Percentiles rank a stretch among this genome's conserved stretches.
phyloP scores from a whole-genome alignment of 2,113 vertebrate species.

The Dipodomys spectabilis region DNA sequence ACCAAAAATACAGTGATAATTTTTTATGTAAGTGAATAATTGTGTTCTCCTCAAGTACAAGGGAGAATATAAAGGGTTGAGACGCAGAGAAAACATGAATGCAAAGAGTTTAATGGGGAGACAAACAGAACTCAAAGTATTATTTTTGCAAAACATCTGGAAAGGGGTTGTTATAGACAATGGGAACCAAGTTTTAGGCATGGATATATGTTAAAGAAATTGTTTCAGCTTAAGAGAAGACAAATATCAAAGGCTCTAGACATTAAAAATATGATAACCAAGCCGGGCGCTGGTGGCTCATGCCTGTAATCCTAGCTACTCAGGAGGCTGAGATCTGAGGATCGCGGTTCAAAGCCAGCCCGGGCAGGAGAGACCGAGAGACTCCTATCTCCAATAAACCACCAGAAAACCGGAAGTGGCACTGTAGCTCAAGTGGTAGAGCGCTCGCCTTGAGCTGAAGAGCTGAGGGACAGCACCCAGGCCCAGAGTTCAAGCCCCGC shows the following conservation, averaged over 20 bases:
- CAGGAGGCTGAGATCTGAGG: too few relatives aligned
- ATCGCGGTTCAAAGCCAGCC: too few relatives aligned
- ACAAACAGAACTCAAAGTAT: not conserved
- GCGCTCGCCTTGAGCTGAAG: too few relatives aligned
- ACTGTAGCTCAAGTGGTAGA: too few relatives aligned
- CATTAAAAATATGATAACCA: not conserved
- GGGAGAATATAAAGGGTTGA: not conserved
- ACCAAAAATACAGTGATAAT: conserved; percentile 31
- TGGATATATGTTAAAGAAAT: not conserved
- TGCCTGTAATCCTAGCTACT: too few relatives aligned
- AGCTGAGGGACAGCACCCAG: too few relatives aligned
- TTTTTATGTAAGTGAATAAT: conserved; percentile 5
- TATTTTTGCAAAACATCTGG: not conserved
- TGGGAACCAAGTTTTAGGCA: not conserved
- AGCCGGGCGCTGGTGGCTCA: too few relatives aligned
- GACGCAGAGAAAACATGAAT: conserved; percentile 4
- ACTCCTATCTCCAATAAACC: too few relatives aligned
- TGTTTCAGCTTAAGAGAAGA: conserved; percentile 24
- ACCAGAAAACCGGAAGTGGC: too few relatives aligned
- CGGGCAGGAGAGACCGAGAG: too few relatives aligned
- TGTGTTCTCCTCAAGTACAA: not conserved
- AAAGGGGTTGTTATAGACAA: not conserved
- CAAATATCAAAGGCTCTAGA: not conserved
- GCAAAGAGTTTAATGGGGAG: conserved; percentile 6
- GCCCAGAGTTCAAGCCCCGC: too few relatives aligned